A percentile compares a stretch with the other conserved stretches of the same genome.
These are phyloP conservation scores for Megalops cyprinoides DNA, from an alignment of 2,797 vertebrate species.

Conservation along the genomic window DNA sequence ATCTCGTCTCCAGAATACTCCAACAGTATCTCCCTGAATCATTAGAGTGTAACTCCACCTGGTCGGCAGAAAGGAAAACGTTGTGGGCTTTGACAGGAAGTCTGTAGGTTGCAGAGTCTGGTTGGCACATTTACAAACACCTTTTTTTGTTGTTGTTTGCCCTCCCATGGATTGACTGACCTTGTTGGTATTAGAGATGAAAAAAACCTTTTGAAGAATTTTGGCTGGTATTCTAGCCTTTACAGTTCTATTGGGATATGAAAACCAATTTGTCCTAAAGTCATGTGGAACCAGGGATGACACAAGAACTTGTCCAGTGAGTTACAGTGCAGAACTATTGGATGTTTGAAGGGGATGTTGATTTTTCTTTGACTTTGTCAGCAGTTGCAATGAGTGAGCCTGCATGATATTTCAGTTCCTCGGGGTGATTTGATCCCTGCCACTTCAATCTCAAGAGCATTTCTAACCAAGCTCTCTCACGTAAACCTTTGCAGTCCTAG, in stretches of 20 bases:
- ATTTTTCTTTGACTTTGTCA: conserved; percentile 34
- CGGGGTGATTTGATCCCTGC: neutral
- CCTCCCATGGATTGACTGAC: neutral
- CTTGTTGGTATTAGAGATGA: neutral
- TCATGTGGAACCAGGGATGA: neutral
- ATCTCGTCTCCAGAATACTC: conserved; percentile 7
- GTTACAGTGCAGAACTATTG: conserved; percentile 26
- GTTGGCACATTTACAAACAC: neutral
- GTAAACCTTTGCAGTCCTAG: neutral
- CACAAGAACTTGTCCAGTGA: neutral
- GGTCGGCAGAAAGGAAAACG: neutral
- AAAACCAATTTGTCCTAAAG: neutral
- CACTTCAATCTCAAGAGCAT: too few relatives aligned
- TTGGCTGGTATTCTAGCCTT: neutral
- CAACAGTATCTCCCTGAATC: neutral
- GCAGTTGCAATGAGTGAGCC: conserved; percentile 26
- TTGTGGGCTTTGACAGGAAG: neutral
- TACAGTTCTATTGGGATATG: neutral
- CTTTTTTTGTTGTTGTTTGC: neutral
- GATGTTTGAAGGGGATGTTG: conserved; percentile 29
- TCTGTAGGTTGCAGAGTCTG: neutral
- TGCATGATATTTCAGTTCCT: conserved; percentile 34
- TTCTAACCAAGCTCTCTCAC: neutral
- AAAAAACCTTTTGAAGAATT: neutral
- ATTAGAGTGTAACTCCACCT: conserved; percentile 32